These are phyloP conservation scores for Pongo abelii DNA, from an alignment of 2,113 vertebrate genomes.

Conservation along the genomic window DNA sequence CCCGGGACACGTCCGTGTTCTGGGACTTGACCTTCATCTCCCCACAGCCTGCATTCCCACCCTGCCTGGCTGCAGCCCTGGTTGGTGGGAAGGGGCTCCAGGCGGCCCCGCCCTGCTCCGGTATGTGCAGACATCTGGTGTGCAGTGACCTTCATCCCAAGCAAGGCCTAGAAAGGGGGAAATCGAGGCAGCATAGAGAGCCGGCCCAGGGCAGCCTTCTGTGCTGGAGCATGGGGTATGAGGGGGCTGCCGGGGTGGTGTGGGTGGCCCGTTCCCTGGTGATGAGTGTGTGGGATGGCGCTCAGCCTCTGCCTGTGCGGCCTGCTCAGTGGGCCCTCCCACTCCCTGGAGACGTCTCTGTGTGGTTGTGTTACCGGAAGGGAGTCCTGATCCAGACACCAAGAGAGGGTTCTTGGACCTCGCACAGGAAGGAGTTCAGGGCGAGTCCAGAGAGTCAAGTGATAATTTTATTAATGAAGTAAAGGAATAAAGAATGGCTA, in stretches of 20 bases:
- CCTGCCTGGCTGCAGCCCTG: background rate
- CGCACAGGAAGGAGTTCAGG: no score
- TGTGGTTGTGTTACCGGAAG: no score
- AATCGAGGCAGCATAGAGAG: background rate
- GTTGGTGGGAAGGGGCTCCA: background rate
- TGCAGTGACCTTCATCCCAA: no score
- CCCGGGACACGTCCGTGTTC: rapidly evolving
- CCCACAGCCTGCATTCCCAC: rapidly evolving
- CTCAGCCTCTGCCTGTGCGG: no score
- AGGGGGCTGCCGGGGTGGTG: background rate
- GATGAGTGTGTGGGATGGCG: background rate
- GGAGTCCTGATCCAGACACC: no score
- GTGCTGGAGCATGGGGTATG: background rate
- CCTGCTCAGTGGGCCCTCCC: no score
- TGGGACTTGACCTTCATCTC: background rate
- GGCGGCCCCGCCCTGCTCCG: rapidly evolving
- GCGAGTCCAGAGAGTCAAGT: no score
- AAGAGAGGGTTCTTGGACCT: no score
- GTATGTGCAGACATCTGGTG: rapidly evolving
- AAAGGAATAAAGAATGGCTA: no score
- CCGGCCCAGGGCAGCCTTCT: background rate
- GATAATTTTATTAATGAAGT: no score
- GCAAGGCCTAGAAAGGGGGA: background rate
- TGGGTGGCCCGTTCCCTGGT: no score
- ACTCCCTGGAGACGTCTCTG: background rate